Percentiles rank a stretch among this genome's conserved stretches.
Conservation (phyloP, 1,140 invertebrate species). For the Cyclargus thomasi region DNA sequence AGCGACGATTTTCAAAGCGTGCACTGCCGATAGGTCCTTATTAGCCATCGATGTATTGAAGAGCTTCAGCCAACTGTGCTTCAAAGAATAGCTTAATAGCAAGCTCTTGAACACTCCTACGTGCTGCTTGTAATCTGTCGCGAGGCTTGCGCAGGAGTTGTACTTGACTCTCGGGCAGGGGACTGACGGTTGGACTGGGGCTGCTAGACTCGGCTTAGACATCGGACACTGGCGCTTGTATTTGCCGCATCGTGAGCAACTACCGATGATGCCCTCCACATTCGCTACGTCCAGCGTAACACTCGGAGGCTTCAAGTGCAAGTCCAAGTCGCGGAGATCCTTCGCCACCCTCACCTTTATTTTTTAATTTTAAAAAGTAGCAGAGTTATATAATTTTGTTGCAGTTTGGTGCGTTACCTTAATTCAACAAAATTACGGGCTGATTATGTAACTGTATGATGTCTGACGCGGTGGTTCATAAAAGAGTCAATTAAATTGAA, state of each 20-base stretch:
- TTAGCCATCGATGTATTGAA: constrained; percentile 61
- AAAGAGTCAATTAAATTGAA: no score
- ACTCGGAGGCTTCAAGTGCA: constrained; percentile 36
- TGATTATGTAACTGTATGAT: no score
- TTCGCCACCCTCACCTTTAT: constrained; percentile 6
- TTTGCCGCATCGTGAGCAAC: constrained; percentile 58
- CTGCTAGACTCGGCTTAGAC: constrained; percentile 23
- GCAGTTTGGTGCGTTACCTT: no score
- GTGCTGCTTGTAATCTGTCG: constrained; percentile 41
- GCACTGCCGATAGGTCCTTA: constrained; percentile 52
- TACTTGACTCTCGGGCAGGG: constrained; percentile 47
- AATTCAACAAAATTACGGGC: no score
- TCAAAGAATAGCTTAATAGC: constrained; percentile 54
- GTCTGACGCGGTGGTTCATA: no score
- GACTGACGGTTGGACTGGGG: constrained; percentile 15
- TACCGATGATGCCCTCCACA: constrained; percentile 39
- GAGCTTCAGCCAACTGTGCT: constrained; percentile 55
- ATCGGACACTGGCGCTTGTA: constrained; percentile 53
- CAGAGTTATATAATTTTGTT: no score
- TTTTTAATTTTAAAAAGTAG: constrained; percentile 20
- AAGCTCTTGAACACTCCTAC: constrained; percentile 45
- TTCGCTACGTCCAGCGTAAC: constrained; percentile 57
- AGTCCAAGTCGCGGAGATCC: constrained; percentile 17
- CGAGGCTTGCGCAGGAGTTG: constrained; percentile 46
- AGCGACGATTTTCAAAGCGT: constrained; percentile 45